Percentiles rank a stretch among this genome's conserved stretches.
Conservation (phyloP, 2,888 invertebrate species). For the Eupithecia pulchellata region DNA sequence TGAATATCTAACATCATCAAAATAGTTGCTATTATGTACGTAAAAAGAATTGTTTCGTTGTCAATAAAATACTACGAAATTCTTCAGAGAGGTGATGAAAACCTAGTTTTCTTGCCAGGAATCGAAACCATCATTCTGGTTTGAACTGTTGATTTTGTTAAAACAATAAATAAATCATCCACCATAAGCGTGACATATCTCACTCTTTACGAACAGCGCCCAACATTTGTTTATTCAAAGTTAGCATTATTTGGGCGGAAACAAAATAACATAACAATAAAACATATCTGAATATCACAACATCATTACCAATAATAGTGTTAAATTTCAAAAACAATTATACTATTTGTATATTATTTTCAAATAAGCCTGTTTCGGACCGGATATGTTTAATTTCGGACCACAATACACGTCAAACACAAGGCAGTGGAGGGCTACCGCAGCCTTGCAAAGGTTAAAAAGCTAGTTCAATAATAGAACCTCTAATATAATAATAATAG, state of each 20-base stretch:
- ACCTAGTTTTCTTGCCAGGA: not conserved
- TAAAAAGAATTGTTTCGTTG: not conserved
- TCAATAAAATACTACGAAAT: not conserved
- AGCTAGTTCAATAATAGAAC: not conserved
- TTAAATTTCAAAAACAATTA: not conserved
- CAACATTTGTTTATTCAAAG: not conserved
- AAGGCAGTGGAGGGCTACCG: not conserved
- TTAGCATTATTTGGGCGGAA: not conserved
- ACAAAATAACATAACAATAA: not conserved
- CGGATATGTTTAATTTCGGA: not conserved
- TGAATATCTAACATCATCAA: not conserved
- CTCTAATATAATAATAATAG: no score
- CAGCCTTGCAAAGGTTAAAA: not conserved
- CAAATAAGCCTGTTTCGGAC: not conserved
- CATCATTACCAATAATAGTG: not conserved
- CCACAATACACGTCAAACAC: conserved; percentile 4
- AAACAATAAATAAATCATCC: no score
- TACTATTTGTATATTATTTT: not conserved
- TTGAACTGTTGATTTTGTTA: no score
- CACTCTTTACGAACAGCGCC: not conserved
- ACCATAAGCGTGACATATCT: not conserved
- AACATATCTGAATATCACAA: conserved; percentile 1
- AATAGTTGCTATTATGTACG: no score
- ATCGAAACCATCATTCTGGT: no score
- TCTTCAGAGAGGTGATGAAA: not conserved